phyloP scores from a whole-genome alignment of 2,113 vertebrate species.

The Bos indicus region DNA sequence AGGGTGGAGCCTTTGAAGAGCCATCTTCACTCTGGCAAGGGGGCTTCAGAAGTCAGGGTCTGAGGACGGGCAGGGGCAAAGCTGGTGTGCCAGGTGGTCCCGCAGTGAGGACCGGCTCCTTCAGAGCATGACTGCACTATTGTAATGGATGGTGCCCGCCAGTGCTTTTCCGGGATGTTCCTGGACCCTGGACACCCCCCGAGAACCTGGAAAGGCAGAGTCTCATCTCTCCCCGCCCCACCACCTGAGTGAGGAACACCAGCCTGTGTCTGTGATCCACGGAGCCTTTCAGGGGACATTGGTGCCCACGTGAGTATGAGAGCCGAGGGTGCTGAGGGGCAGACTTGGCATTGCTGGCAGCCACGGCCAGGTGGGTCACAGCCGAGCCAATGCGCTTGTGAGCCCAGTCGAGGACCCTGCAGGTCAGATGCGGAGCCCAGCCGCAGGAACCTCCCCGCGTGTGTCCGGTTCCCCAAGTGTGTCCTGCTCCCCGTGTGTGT shows the following conservation, averaged over 20 bases:
- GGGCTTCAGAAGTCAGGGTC: not conserved
- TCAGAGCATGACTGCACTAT: rapidly evolving
- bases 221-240: not conserved
- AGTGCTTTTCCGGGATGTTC: not conserved
- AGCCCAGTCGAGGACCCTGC: not conserved
- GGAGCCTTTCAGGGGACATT: not conserved
- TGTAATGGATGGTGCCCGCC: rapidly evolving
- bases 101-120: rapidly evolving
- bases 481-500: not conserved
- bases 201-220: not conserved
- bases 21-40: not conserved
- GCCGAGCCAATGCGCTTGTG: rapidly evolving
- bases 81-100: not conserved
- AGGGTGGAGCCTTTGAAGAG: not conserved
- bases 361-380: not conserved
- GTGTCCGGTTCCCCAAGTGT: not conserved
- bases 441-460: rapidly evolving
- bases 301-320: not conserved
- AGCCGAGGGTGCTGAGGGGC: not conserved
- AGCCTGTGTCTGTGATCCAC: no score
- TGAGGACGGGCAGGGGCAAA: no score
- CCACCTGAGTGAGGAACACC: not conserved
- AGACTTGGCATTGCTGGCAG: not conserved
- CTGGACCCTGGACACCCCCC: no score
- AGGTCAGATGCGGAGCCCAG: not conserved